Conservation (phyloP, 1,140 invertebrate species). For the Pseudachorutes palmiensis region DNA sequence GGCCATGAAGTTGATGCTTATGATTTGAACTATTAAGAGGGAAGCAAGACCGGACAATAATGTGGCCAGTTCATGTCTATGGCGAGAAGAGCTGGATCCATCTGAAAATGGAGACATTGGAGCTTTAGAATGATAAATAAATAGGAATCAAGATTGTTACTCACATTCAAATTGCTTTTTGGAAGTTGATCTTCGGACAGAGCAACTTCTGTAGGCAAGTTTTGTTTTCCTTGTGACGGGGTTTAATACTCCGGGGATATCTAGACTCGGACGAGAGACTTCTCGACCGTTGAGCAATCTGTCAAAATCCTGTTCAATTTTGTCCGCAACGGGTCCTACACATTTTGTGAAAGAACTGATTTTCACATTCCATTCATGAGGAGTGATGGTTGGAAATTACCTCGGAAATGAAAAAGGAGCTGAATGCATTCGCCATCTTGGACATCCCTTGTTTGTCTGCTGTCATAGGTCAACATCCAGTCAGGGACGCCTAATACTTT, state of each 20-base stretch:
- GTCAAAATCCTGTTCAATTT: constrained; percentile 68
- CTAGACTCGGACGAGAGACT: constrained; percentile 62
- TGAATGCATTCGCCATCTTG: constrained; percentile 76
- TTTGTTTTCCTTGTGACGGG: constrained; percentile 60
- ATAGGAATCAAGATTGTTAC: neutral
- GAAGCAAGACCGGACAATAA: no score
- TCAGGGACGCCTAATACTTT: constrained; percentile 74
- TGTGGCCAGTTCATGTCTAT: neutral
- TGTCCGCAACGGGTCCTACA: constrained; percentile 60
- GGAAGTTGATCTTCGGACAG: constrained; percentile 45
- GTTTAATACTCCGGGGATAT: constrained; percentile 62
- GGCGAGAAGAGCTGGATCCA: neutral
- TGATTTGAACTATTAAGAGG: neutral
- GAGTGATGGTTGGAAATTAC: constrained; percentile 41
- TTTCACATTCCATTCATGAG: constrained; percentile 8
- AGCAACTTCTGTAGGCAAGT: constrained; percentile 62
- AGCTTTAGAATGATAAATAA: neutral
- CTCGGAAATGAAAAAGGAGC: constrained; percentile 77
- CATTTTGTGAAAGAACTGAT: constrained; percentile 2
- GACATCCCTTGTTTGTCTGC: constrained; percentile 64
- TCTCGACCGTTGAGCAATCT: constrained; percentile 62
- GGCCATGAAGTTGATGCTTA: no score
- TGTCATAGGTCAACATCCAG: constrained; percentile 81
- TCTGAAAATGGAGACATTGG: neutral
- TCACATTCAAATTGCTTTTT: constrained; percentile 16